A percentile compares a stretch with the other conserved stretches of the same genome.
These are phyloP conservation scores for Montipora capitata DNA, from an alignment of 92 coral and sea anemone species.

Conservation along the genomic window DNA sequence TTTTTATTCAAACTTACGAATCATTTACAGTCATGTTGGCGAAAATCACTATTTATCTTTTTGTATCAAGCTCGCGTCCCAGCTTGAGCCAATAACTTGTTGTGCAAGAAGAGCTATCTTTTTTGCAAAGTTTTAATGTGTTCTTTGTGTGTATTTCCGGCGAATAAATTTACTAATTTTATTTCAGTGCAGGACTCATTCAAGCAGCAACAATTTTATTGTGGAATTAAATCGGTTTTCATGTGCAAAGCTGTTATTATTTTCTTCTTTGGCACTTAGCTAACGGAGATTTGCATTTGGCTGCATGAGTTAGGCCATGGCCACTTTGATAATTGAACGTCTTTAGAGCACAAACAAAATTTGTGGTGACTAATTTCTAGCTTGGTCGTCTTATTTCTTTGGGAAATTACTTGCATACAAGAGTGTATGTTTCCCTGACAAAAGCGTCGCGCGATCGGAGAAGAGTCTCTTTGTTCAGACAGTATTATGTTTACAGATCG, in stretches of 20 bases:
- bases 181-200: conserved; percentile 17
- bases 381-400: conserved; percentile 8
- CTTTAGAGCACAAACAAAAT: neutral
- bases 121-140: conserved; percentile 12
- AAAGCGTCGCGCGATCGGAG: conserved; percentile 37
- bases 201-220: conserved; percentile 30
- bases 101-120: neutral
- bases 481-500: conserved; percentile 47
- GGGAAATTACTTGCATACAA: conserved; percentile 35
- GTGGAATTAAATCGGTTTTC: conserved; percentile 45
- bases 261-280: conserved; percentile 42
- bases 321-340: conserved; percentile 22
- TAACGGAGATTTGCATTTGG: conserved; percentile 14
- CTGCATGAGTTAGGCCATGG: conserved; percentile 18
- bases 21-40: neutral
- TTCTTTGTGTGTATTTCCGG: conserved; percentile 45
- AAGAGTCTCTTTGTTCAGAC: conserved; percentile 49
- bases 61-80: conserved; percentile 1
- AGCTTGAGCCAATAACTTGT: conserved; percentile 23
- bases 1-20: neutral
- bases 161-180: conserved; percentile 7
- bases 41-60: neutral
- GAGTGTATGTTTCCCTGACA: conserved; percentile 7
- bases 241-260: conserved; percentile 40
- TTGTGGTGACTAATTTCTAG: neutral